Percentiles rank a stretch among this genome's conserved stretches.
Evolutionary conservation across 2,113 vertebrate species (phyloP).

Genomic region (Cyprinus carpio): DNA sequence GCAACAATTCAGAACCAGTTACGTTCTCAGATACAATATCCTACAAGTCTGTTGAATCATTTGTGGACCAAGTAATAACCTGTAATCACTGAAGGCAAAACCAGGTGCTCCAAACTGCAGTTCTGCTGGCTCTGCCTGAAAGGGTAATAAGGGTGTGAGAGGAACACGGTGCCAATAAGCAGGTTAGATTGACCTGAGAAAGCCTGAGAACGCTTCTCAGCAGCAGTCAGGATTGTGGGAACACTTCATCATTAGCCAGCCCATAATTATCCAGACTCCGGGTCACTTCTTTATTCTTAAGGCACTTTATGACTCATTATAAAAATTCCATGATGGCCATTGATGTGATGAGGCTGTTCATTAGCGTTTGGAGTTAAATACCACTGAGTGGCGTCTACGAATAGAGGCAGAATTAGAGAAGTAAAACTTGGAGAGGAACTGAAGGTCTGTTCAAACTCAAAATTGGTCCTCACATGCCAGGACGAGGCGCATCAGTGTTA

Average conservation of each 20-base stretch:
- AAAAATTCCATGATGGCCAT: constrained; percentile 64
- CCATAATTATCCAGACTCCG: constrained; percentile 58
- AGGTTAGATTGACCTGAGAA: constrained; percentile 71
- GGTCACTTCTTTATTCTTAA: constrained; percentile 34
- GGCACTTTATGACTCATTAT: constrained; percentile 64
- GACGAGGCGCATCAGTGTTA: background rate
- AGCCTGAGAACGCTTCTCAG: constrained; percentile 60
- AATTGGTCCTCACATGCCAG: constrained; percentile 5
- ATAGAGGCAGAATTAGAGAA: constrained; percentile 32
- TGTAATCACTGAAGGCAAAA: constrained; percentile 24
- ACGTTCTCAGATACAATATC: background rate
- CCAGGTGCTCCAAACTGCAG: constrained; percentile 2
- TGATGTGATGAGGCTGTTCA: constrained; percentile 50
- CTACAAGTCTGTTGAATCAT: background rate
- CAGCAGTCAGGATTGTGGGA: constrained; percentile 59
- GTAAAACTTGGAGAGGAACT: background rate
- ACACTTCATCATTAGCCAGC: constrained; percentile 62
- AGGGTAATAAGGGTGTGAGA: constrained; percentile 49
- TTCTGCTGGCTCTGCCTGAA: constrained; percentile 47
- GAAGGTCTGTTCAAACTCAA: background rate
- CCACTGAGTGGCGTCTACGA: constrained; percentile 6
- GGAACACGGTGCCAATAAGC: constrained; percentile 54
- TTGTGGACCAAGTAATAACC: constrained; percentile 10
- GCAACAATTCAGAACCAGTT: background rate
- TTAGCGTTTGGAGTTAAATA: constrained; percentile 39